Evolutionary conservation across 2,888 invertebrate species (phyloP), one percentile per base, ranked within the genome.

Genomic region (Limnephilus lunatus): DNA sequence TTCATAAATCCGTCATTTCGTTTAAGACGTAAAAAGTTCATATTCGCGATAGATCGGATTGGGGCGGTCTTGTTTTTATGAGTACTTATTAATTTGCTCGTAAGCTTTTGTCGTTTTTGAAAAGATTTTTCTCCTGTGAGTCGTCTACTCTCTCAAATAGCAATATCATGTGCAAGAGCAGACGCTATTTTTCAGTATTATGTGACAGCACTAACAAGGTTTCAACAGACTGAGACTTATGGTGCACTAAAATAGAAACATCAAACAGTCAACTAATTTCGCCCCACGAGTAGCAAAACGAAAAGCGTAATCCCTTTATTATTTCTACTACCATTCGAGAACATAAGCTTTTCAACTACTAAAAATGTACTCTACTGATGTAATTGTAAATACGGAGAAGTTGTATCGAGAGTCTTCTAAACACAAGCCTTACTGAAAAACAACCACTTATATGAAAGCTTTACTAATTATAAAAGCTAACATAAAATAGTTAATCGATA

Each of bases 161-260:
- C 83, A 19, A 25, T 86, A 11, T 48, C 44, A 12, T 44, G 86
- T 44, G 15, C 25, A 15, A 5, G n/a, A 39, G 12, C n/a, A 30
- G n/a, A n/a, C 86, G 30, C 39, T 30, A 86, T 86, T 86, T 86
- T 86, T 86, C 86, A 86, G 44, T 15, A 44, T n/a, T 86, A 39
- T 86, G 48, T 44, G 35, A 44, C 86, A 86, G n/a, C n/a, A 86
- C 86, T 44, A 86, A 86, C 86, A 30, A 44, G n/a, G 25, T 44
- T 86, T 12, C 14, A 44, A 86, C 86, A n/a, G 15, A 30, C 48
- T 48, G 9, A 86, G 48, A 30, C 86, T 11, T 68, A 68, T 25
- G 68, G 68, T 68, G 0, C 2, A 68, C 19, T 68, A 68, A 68
- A 68, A 25, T 7, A 7, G 68, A 68, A 68, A 68, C 19, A 25